Percentiles rank a stretch among this genome's conserved stretches.
phyloP scores from a whole-genome alignment of 2,113 vertebrate species.

The Oceanodroma tethys region DNA sequence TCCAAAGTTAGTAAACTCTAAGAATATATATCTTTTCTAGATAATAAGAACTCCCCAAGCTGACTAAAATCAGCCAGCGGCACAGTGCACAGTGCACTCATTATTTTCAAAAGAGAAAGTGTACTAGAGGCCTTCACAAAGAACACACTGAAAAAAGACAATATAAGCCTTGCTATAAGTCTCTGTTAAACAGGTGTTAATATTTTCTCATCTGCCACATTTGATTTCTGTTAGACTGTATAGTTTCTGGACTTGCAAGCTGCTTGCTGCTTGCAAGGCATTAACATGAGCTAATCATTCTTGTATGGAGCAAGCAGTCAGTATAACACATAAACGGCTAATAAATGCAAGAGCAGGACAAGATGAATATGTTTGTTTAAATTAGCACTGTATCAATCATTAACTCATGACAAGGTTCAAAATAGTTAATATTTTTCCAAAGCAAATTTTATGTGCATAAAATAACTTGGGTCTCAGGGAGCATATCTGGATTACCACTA shows the following conservation, averaged over 20 bases:
- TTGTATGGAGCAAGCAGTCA: background rate
- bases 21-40: background rate
- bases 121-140: background rate
- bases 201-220: background rate
- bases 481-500: background rate
- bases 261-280: background rate
- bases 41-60: background rate
- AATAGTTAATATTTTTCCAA: background rate
- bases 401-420: background rate
- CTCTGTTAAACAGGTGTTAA: background rate
- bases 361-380: background rate
- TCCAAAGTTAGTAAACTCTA: background rate
- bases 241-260: background rate
- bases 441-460: background rate
- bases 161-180: background rate
- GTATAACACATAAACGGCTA: background rate
- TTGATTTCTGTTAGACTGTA: background rate
- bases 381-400: background rate
- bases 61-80: background rate
- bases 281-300: background rate
- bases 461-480: background rate
- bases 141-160: background rate
- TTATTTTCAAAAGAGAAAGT: background rate
- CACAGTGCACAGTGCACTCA: background rate
- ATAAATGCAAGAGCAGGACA: background rate